Percentiles rank a stretch among this genome's conserved stretches.
phyloP scores from a whole-genome alignment of 30 jellyfish, hydroid and myxozoan genomes.

The Hydractinia symbiolongicarpus region DNA sequence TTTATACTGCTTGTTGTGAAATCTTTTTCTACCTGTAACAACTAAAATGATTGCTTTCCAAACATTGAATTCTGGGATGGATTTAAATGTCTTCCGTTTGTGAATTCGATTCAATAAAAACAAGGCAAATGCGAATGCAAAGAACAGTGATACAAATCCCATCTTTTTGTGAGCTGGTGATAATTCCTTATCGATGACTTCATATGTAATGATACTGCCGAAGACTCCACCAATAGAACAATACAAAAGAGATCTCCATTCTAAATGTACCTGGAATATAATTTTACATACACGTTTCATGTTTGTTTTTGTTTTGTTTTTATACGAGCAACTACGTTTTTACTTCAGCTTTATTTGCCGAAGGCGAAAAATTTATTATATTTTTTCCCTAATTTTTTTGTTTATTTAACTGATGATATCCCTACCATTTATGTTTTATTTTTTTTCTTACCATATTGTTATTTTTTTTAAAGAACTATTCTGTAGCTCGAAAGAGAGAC shows the following conservation, averaged over 20 bases:
- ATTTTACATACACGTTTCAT: no score
- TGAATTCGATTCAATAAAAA: slow-evolving; percentile 3
- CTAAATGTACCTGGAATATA: neutral
- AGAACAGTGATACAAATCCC: neutral
- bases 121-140: neutral
- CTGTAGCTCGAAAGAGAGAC: no score
- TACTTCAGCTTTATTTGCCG: no score
- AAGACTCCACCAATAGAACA: slow-evolving; percentile 3
- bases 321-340: no score
- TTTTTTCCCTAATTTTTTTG: no score
- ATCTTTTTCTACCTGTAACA: neutral
- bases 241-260: neutral
- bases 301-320: no score
- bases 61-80: neutral
- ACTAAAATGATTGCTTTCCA: neutral
- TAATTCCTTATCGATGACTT: neutral
- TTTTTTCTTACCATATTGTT: no score
- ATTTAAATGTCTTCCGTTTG: neutral
- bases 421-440: no score
- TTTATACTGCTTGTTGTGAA: no score
- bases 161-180: neutral
- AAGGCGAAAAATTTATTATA: no score
- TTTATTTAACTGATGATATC: no score
- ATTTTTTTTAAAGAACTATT: no score
- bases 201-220: slow-evolving; percentile 3